Evolutionary conservation across 2,797 vertebrate genomes (phyloP).

Genomic region (Decapterus maruadsi): DNA sequence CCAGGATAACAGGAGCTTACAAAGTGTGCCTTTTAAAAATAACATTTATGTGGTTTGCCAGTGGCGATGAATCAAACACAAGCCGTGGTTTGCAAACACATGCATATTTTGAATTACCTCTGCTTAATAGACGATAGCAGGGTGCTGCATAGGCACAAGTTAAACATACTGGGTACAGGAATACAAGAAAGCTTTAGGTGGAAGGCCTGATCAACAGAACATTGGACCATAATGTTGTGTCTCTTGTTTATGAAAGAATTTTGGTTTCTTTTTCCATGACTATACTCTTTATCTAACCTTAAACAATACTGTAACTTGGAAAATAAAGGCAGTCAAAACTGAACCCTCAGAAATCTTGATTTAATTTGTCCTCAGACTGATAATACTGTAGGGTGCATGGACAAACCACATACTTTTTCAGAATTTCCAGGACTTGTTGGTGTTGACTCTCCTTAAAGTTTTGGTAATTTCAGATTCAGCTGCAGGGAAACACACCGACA

Average conservation of each 20-base stretch:
- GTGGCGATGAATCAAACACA: conserved; percentile 29
- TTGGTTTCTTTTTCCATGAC: background rate
- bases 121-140: conserved; percentile 4
- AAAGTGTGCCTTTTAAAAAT: conserved; percentile 41
- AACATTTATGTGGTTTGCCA: conserved; percentile 27
- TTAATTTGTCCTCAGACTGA: too few relatives aligned
- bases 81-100: conserved; percentile 11
- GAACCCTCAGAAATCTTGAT: too few relatives aligned
- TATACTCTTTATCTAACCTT: too few relatives aligned
- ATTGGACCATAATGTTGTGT: background rate
- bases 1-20: conserved; percentile 24
- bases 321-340: background rate
- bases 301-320: too few relatives aligned
- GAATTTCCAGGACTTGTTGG: background rate
- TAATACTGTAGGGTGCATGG: background rate
- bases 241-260: background rate
- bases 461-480: background rate
- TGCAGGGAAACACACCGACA: background rate
- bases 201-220: background rate
- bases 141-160: background rate
- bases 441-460: background rate
- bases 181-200: background rate
- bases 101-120: conserved; percentile 4
- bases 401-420: background rate
- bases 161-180: background rate